Base-by-base conservation (phyloP, 2,797 vertebrate species). In the Acanthurus lineatus region DNA sequence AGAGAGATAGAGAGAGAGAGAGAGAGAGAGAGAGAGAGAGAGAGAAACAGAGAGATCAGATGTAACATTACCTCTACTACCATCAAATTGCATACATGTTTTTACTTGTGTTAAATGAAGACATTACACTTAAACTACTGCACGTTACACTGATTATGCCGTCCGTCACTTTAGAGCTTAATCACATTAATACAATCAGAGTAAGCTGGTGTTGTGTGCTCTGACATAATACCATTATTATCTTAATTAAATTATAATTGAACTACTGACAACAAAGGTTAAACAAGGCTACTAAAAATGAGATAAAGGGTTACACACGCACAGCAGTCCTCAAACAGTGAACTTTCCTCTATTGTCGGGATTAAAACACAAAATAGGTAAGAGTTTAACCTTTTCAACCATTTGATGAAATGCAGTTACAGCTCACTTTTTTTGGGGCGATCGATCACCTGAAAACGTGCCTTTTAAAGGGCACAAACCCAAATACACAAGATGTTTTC, bases 351-450 rank as follows among this genome's bases (percentile, higher is more conserved):
- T 59, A 19, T 40, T 49, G 28, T 44, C 15, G 11, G 19, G 6
- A 40, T 70, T 61, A 40, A 62, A 9, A n/a, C 22, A 61, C 22
- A 62, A 62, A 56, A 63, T 25, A 44, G 6, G 9, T 44, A 47
- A 40, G 9, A 32, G 58, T 73, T 83, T 83, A 84, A 84, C 72
- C 74, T 87, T 86, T 87, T 70, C 70, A 75, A 53, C 12, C 5
- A 58, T 59, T 57, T 77, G 22, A 81, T 32, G 56, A 68, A 83
- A 42, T 51, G 22, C 47, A 61, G 51, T 75, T 72, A 60, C 17
- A 17, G n/a, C 9, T 9, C 54, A 78, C 45, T 52, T 60, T 22
- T 66, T 66, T 32, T 2, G 28, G 61, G 62, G 45, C 63, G 32
- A 82, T 73, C 25, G 1, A 68, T 79, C 42, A 16, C n/a, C 0